phyloP scores from a whole-genome alignment of 2,888 invertebrate species.

The Anorthoa munda region DNA sequence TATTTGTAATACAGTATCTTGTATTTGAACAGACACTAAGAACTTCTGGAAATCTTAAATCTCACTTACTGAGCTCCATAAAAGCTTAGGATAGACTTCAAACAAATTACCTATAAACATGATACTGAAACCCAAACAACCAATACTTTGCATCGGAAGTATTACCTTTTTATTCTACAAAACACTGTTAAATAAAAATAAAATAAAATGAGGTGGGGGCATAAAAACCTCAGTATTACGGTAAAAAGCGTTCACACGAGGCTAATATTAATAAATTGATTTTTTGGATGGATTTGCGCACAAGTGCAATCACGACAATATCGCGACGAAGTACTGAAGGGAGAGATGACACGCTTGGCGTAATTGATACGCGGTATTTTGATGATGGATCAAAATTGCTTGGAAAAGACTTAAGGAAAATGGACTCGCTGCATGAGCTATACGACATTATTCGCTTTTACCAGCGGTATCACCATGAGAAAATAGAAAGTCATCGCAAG shows the following conservation, averaged over 20 bases:
- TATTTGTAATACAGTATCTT: no score
- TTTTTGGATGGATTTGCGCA: constrained; percentile 56
- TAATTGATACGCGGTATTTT: constrained; percentile 21
- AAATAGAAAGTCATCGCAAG: no score
- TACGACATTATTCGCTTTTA: background rate
- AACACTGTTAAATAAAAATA: no score
- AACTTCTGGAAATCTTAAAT: background rate
- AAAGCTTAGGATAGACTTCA: background rate
- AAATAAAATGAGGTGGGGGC: constrained; percentile 40
- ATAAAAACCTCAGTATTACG: constrained; percentile 26
- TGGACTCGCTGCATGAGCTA: background rate
- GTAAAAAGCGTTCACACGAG: constrained; percentile 36
- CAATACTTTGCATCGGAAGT: constrained; percentile 14
- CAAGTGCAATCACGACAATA: constrained; percentile 53
- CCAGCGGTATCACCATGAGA: no score
- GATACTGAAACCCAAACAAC: constrained; percentile 8
- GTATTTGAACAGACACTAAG: no score
- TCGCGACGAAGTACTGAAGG: constrained; percentile 19
- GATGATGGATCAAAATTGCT: background rate
- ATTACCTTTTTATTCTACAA: constrained; percentile 32
- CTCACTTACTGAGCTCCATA: background rate
- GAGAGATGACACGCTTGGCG: constrained; percentile 1
- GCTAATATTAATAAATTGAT: constrained; percentile 61
- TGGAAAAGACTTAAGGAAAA: background rate
- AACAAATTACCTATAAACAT: constrained; percentile 27